Base-by-base conservation (phyloP, 2,888 invertebrate species). In the Anthophora plumipes region DNA sequence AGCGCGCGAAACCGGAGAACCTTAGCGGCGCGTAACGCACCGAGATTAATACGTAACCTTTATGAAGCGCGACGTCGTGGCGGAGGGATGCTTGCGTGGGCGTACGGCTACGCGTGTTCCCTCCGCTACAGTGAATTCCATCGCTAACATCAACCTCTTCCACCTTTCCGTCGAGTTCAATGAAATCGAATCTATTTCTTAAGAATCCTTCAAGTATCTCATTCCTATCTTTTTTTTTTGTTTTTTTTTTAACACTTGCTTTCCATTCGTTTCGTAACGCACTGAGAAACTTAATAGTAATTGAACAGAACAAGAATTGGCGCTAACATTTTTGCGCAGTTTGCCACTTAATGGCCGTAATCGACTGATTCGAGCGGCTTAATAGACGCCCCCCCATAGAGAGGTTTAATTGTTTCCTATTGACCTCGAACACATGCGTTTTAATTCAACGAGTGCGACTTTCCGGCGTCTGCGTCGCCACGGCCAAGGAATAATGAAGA, bases 41-140 rank as follows among this genome's bases (percentile, higher is more conserved):
- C 84, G 85, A 84, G 89, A 89, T 85, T 85, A 84, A 83, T 85
- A 85, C 82, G 83, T 86, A 89, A 91, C 88, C 90, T 89, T 89
- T 90, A 78, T 77, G 78, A 86, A 85, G 80, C 77, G 85, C 77
- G 83, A 81, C 83, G 76, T 77, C 50, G 25, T n/a, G n/a, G 43
- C 68, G 31, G 31, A 66, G 52, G 22, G 37, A 54, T 57, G 71
- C 74, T 41, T 59, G 88, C 84, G 88, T 87, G 80, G 83, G 84
- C 80, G 82, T 70, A 60, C 67, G n/a, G 59, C 63, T 55, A 60
- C 72, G 82, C 71, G 71, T 63, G 73, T 73, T 57, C 77, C 50
- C 61, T 46, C 41, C 41, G 52, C 25, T 22, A n/a, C 6, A n/a
- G 48, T 46, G 60, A 78, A 76, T 76, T 68, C 76, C 76, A 22